Conservation (phyloP, 2,888 invertebrate genomes). For the Acleris cristana region DNA sequence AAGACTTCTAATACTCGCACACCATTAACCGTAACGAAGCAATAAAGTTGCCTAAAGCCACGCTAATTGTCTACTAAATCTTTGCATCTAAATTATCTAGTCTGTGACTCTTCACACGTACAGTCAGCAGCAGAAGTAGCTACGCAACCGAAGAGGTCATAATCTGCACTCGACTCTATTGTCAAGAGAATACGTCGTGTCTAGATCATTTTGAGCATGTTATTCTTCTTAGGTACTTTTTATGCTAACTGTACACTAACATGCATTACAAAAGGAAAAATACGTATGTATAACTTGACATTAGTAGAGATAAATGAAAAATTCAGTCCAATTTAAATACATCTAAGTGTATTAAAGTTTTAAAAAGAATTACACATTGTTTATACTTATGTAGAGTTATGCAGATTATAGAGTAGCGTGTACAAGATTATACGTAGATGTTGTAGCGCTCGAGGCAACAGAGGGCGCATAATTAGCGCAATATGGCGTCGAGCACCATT, state of each 20-base stretch:
- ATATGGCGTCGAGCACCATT: slow-evolving; percentile 24
- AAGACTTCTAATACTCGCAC: slow-evolving; percentile 7
- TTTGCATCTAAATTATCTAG: slow-evolving; percentile 13
- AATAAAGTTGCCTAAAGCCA: slow-evolving; percentile 17
- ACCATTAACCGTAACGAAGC: slow-evolving; percentile 10
- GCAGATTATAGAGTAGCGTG: neutral
- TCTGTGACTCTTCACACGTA: neutral
- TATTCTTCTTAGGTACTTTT: too few species aligned
- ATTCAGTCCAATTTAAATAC: too few species aligned
- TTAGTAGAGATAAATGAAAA: neutral
- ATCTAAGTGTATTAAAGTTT: too few species aligned
- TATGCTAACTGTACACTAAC: too few species aligned
- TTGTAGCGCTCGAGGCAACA: neutral
- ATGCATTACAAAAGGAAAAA: neutral
- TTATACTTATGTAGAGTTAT: too few species aligned
- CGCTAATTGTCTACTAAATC: slow-evolving; percentile 21
- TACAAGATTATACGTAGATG: neutral
- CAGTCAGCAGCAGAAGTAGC: too few species aligned
- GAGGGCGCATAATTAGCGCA: slow-evolving; percentile 23
- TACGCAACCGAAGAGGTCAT: too few species aligned
- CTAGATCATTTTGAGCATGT: too few species aligned
- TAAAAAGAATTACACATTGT: too few species aligned
- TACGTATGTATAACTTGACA: neutral
- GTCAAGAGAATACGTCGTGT: too few species aligned
- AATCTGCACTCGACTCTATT: too few species aligned